A percentile compares a stretch with the other conserved stretches of the same genome.
Conservation (phyloP, 2,888 invertebrate genomes). For the Leptinotarsa juncta region DNA sequence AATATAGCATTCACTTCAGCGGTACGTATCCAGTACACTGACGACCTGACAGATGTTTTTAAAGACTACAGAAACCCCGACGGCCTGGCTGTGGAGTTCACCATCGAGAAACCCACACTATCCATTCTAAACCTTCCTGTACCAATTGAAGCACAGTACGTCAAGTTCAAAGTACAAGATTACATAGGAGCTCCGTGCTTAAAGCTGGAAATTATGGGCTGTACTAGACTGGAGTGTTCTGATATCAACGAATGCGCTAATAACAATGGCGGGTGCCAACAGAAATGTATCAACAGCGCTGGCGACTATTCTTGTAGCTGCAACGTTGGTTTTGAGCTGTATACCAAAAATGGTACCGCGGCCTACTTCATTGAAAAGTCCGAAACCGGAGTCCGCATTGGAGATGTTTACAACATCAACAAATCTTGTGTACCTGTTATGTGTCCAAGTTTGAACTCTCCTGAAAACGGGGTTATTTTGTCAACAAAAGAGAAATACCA, state of each 20-base stretch:
- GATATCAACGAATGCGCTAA: slow-evolving; percentile 90
- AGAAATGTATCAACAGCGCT: slow-evolving; percentile 91
- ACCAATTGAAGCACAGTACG: slow-evolving; percentile 90
- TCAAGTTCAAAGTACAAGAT: slow-evolving; percentile 88
- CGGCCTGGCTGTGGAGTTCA: slow-evolving; percentile 92
- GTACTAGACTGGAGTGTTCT: slow-evolving; percentile 87
- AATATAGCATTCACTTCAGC: slow-evolving; percentile 91
- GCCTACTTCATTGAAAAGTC: slow-evolving; percentile 83
- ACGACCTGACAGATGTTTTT: slow-evolving; percentile 88
- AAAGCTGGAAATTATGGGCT: slow-evolving; percentile 92
- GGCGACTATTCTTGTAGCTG: slow-evolving; percentile 91
- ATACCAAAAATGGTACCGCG: slow-evolving; percentile 88
- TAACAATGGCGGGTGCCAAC: slow-evolving; percentile 92
- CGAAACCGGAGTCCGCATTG: slow-evolving; percentile 89
- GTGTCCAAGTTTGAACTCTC: slow-evolving; percentile 82
- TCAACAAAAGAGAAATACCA: slow-evolving; percentile 86
- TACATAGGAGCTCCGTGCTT: slow-evolving; percentile 90
- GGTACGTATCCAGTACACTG: slow-evolving; percentile 88
- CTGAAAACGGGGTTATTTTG: slow-evolving; percentile 87
- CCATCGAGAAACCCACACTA: slow-evolving; percentile 89
- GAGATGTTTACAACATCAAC: slow-evolving; percentile 87
- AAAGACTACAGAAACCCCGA: slow-evolving; percentile 93
- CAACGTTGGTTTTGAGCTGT: slow-evolving; percentile 91
- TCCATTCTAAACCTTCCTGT: slow-evolving; percentile 90
- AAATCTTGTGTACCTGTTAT: slow-evolving; percentile 95